Evolutionary conservation across 2,888 invertebrate genomes (phyloP), one percentile per base, ranked within the genome.

Genomic region (Orchesella flavescens): DNA sequence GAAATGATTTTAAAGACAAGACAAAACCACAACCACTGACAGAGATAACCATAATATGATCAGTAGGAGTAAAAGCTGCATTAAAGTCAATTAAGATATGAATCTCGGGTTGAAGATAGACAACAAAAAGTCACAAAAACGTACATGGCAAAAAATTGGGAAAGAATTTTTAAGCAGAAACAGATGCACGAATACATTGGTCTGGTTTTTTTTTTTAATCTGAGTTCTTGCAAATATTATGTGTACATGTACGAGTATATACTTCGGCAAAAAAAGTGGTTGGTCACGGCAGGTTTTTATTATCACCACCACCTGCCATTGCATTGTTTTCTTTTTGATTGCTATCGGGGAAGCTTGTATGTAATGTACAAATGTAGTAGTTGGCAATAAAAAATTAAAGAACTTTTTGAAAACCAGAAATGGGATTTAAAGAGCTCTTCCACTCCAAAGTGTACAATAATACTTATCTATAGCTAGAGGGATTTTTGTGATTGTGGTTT

Each of bases 251-350:
- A 15, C 55, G 55, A 53, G 21, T 34, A 34, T 34, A 34, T 2
- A 7, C 34, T 34, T 34, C n/a, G 24, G 23, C 49, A 49, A 71
- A 74, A 73, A 65, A 24, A 63, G 49, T 63, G 23, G 61, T 74
- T 74, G 73, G 73, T 74, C 73, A 63, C 73, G 63, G 63, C 63
- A 61, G 49, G 63, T 74, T 74, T 61, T 74, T 63, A 63, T 61
- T 73, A 74, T 63, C 73, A 74, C 61, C 73, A 74, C 61, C 73
- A 74, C 73, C 73, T 74, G 73, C 63, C 73, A 74, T 74, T 74
- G 73, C 73, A 74, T 74, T 74, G 73, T 74, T 74, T 74, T 74
- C 59, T 43, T 74, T 74, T 24, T 74, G 61, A 74, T 61, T 46
- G 61, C 63, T 46, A 74, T 74, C 73, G 61, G 46, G 63, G 34